A percentile compares a stretch with the other conserved stretches of the same genome.
These are phyloP conservation scores for Coecobrya sp. DNA, from an alignment of 2,888 invertebrate genomes.

Conservation along the genomic window DNA sequence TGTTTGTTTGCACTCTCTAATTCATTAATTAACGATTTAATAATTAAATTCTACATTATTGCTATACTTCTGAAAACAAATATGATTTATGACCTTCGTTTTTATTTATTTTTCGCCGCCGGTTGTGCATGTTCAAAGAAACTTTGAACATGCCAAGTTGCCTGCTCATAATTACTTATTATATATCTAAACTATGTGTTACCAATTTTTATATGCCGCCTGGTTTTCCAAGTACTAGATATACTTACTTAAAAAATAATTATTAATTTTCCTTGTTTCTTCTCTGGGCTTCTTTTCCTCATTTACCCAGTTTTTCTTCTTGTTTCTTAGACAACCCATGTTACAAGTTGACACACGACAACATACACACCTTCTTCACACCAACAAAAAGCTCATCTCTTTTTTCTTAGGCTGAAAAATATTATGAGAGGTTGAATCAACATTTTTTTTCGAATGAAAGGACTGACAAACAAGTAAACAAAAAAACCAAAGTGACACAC, in stretches of 20 bases:
- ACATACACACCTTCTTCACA: background rate
- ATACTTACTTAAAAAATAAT: no score
- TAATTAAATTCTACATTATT: constrained; percentile 78
- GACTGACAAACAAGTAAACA: no score
- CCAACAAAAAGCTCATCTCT: no score
- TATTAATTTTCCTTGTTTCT: constrained; percentile 3
- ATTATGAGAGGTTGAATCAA: no score
- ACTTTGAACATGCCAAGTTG: constrained; percentile 12
- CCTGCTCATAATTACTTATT: constrained; percentile 33
- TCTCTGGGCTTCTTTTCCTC: constrained; percentile 4
- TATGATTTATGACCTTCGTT: constrained; percentile 53
- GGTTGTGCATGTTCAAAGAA: background rate
- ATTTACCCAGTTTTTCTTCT: background rate
- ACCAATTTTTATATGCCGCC: background rate
- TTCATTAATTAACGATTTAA: constrained; percentile 77
- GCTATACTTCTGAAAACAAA: constrained; percentile 65
- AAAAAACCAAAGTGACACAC: no score
- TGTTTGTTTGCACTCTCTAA: constrained; percentile 77
- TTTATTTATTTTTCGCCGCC: constrained; percentile 39
- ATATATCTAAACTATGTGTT: no score
- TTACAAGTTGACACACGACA: background rate
- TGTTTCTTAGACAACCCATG: background rate
- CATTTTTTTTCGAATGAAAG: no score
- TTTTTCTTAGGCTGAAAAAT: no score
- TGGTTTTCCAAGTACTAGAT: background rate